Conservation (phyloP, 2,797 vertebrate species). For the Sibirionetta formosa region DNA sequence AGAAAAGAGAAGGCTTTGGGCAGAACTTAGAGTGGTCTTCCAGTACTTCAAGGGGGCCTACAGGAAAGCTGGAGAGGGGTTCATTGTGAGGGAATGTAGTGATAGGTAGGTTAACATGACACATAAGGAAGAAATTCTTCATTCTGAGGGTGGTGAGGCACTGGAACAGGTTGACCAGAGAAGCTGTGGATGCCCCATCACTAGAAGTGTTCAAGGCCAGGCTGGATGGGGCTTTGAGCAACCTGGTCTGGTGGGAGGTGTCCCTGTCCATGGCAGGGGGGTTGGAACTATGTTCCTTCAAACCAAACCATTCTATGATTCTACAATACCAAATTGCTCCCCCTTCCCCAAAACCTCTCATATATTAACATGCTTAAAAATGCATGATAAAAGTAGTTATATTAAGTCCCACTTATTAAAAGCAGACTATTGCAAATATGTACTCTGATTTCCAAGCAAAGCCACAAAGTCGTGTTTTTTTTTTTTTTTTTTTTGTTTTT, state of each 20-base stretch:
- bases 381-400: not conserved
- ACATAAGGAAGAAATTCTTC: no score
- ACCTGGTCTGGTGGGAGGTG: no score
- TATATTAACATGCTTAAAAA: not conserved
- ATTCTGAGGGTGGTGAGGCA: not conserved
- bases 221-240: not conserved
- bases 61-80: not conserved
- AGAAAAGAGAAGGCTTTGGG: not conserved
- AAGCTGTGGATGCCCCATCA: not conserved
- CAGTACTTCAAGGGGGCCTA: not conserved
- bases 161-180: not conserved
- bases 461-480: not conserved
- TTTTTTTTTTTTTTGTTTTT: no score
- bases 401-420: constrained; percentile 30
- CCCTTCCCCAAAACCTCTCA: not conserved
- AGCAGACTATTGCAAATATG: constrained; percentile 23
- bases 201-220: not conserved
- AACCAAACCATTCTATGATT: not conserved
- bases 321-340: not conserved
- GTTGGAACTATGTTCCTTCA: not conserved
- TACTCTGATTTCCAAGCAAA: not conserved
- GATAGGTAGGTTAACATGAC: no score
- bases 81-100: not conserved
- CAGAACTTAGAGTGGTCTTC: not conserved
- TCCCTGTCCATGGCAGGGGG: no score